Evolutionary conservation across 1,140 invertebrate genomes (phyloP), one percentile per base, ranked within the genome.

Genomic region (Listronotus bonariensis): DNA sequence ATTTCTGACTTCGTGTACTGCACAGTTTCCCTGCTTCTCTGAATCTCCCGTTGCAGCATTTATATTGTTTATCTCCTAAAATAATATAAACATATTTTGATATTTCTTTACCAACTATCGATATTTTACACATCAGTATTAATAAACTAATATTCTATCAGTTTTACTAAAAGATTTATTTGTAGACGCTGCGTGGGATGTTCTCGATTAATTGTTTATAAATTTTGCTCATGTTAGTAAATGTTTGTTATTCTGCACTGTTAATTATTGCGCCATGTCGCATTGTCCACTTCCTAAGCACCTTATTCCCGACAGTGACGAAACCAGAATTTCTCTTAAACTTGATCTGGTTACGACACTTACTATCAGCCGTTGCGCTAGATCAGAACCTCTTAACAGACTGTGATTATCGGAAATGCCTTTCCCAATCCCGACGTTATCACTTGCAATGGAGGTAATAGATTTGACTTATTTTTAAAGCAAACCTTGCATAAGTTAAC

Each of bases 351-450:
- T 32, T 51, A 6, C 12, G 48, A 11, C 48, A 32, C n/a, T 31
- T n/a, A 4, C 10, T 51, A 20, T 59, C 46, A 51, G 57, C 43
- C 59, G 51, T 43, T 65, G 72, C 70, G 65, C 67, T 71, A 67
- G 73, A 74, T 65, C 58, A 67, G 51, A 54, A 74, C 70, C 72
- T 73, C 71, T 74, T 70, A 78, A 78, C 76, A 77, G 76, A 77
- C 77, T 78, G 77, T 78, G 77, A 78, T 78, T 72, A 77, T 75
- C 71, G 74, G 76, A 78, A 77, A 77, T 77, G 76, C 76, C 77
- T 78, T 78, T 69, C 77, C 74, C 65, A 67, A 72, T 42, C 73
- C 66, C 63, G 65, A 72, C 59, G 63, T 71, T 72, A 70, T 69
- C 71, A 71, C 71, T 69, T 66, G 68, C 67, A 63, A 51, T 41